A percentile compares a stretch with the other conserved stretches of the same genome.
Evolutionary conservation across 2,113 vertebrate genomes (phyloP).

Genomic region (Lepus europaeus): DNA sequence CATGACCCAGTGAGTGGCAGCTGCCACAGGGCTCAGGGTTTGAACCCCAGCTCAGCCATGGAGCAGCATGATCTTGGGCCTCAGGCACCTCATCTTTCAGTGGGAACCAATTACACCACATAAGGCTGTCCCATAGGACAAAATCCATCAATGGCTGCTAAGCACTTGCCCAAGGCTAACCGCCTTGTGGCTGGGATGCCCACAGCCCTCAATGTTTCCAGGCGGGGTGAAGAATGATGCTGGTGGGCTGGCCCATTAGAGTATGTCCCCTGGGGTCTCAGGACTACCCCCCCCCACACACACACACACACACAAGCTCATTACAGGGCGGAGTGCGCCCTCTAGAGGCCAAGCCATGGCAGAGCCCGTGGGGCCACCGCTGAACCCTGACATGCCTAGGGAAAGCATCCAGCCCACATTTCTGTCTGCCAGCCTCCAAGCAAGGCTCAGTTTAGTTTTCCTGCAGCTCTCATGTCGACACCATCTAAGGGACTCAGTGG

Average conservation of each 20-base stretch:
- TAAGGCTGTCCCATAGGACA: background rate
- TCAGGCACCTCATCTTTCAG: background rate
- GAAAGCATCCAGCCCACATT: background rate
- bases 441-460: background rate
- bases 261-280: background rate
- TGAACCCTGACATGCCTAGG: background rate
- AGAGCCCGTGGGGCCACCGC: background rate
- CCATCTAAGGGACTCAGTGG: background rate
- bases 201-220: background rate
- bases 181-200: accelerated
- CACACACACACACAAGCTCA: no score
- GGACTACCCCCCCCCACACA: no score
- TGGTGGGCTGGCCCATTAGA: background rate
- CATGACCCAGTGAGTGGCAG: no score
- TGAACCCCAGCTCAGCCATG: background rate
- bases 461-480: background rate
- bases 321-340: background rate
- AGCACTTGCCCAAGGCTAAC: background rate
- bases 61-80: no score
- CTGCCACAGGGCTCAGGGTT: background rate
- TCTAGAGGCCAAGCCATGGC: background rate
- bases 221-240: background rate
- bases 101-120: background rate
- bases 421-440: background rate
- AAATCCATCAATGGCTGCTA: no score